These are phyloP conservation scores for Globodera rostochiensis DNA, from an alignment of 1,140 invertebrate species.

Conservation along the genomic window DNA sequence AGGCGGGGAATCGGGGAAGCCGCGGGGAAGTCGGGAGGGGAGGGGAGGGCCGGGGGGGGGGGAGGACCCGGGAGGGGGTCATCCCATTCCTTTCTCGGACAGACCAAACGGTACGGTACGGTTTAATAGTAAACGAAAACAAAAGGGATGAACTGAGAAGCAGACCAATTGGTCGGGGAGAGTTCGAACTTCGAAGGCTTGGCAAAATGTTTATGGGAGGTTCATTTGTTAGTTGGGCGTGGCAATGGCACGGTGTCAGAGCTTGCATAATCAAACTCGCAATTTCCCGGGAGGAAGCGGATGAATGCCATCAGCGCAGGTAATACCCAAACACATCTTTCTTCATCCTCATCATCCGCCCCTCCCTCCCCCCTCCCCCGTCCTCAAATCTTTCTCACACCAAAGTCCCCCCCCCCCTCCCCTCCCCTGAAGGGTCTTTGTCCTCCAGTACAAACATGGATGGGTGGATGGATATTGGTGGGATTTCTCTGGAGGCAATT, in stretches of 20 bases:
- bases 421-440: constrained; percentile 5
- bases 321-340: not conserved
- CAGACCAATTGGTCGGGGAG: not conserved
- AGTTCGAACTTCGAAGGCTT: not conserved
- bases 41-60: not conserved
- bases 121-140: not conserved
- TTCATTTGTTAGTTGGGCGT: not conserved
- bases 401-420: not conserved
- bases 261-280: not conserved
- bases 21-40: not conserved
- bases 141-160: not conserved
- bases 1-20: not conserved
- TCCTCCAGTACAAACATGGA: constrained; percentile 3
- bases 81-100: not conserved
- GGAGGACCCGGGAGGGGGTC: not conserved
- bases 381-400: not conserved
- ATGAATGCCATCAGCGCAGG: not conserved
- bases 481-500: not conserved
- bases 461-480: not conserved
- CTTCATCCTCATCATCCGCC: not conserved
- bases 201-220: not conserved
- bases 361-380: not conserved
- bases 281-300: not conserved
- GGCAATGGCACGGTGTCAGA: not conserved
- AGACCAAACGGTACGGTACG: not conserved